These are phyloP conservation scores for Tenthredo notha DNA, from an alignment of 2,888 invertebrate species.

Conservation along the genomic window DNA sequence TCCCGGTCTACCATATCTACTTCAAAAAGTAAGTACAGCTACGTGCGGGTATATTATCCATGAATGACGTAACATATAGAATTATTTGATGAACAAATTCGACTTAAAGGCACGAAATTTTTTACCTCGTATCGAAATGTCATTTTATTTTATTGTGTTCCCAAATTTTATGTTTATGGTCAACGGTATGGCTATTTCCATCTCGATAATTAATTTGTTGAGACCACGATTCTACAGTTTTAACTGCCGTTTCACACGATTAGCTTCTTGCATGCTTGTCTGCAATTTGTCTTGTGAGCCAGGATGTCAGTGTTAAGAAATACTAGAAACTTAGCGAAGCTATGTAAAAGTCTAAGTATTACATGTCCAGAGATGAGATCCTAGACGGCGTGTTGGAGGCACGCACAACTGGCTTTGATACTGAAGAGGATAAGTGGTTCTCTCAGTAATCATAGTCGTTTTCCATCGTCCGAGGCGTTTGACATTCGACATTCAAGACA, in stretches of 20 bases:
- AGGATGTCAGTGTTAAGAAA: constrained; percentile 18
- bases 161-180: constrained; percentile 56
- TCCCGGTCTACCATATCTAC: neutral
- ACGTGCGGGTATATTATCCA: neutral
- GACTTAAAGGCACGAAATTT: neutral
- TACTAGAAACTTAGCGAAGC: neutral
- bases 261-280: neutral
- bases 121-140: neutral
- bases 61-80: neutral
- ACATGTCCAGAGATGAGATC: neutral
- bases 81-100: neutral
- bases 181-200: constrained; percentile 56
- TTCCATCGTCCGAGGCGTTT: neutral
- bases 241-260: neutral
- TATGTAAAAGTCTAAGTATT: neutral
- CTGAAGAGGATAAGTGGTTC: neutral
- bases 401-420: constrained; percentile 8
- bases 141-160: neutral
- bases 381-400: neutral
- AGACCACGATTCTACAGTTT: neutral
- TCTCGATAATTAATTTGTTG: constrained; percentile 37
- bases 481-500: neutral
- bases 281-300: neutral
- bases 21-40: neutral
- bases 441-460: neutral